Percentiles rank a stretch among this genome's conserved stretches.
phyloP scores from a whole-genome alignment of 2,113 vertebrate species.

The Sapayoa aenigma region DNA sequence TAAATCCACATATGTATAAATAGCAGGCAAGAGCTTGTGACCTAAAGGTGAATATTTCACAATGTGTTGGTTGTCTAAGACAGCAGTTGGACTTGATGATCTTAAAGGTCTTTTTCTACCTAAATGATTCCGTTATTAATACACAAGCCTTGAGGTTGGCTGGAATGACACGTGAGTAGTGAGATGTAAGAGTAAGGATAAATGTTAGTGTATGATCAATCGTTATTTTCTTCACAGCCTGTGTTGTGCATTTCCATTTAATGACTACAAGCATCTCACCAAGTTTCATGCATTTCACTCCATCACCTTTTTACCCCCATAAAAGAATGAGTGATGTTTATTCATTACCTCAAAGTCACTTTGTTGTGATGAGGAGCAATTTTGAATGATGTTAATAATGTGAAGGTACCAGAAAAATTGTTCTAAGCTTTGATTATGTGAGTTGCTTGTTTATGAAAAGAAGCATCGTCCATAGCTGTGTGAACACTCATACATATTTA shows the following conservation, averaged over 20 bases:
- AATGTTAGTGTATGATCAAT: not conserved
- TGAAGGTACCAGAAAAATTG: not conserved
- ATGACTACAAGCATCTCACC: not conserved
- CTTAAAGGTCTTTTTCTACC: not conserved
- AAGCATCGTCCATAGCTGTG: not conserved
- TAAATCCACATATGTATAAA: not conserved
- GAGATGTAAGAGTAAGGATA: not conserved
- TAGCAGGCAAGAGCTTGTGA: not conserved
- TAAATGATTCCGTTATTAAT: not conserved
- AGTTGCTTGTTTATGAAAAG: constrained; percentile 4
- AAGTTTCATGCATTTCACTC: not conserved
- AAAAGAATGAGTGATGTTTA: not conserved
- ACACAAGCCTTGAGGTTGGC: not conserved
- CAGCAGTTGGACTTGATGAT: not conserved
- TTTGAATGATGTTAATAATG: not conserved
- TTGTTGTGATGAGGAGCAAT: not conserved
- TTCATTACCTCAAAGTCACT: not conserved
- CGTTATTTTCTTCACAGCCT: not conserved
- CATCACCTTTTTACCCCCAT: not conserved
- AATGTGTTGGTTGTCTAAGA: not conserved
- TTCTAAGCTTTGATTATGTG: not conserved
- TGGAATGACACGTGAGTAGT: not conserved
- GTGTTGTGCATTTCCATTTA: not conserved
- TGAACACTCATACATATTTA: constrained; percentile 41
- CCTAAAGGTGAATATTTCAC: not conserved